Conservation (phyloP, 2,888 invertebrate species). For the Vandiemenella viatica region DNA sequence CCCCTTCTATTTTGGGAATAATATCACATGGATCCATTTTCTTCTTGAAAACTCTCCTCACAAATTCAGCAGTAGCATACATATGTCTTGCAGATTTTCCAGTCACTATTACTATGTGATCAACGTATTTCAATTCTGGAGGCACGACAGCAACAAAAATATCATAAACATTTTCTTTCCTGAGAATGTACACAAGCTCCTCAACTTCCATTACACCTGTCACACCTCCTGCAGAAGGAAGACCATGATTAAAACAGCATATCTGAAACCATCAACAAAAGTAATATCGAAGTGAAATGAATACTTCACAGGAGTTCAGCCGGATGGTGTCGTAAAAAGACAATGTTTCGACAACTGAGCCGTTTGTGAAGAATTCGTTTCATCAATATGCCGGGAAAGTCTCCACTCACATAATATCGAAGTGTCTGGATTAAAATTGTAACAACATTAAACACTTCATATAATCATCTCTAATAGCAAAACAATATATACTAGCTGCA, state of each 20-base stretch:
- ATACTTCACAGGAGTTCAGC: too few species aligned
- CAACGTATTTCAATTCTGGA: slow-evolving; percentile 57
- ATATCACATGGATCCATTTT: slow-evolving; percentile 46
- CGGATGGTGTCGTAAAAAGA: too few species aligned
- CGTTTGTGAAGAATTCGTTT: too few species aligned
- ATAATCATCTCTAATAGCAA: too few species aligned
- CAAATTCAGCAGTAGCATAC: slow-evolving; percentile 55
- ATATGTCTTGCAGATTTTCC: slow-evolving; percentile 61
- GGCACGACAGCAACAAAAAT: slow-evolving; percentile 71
- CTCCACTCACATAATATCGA: too few species aligned
- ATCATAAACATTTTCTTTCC: slow-evolving; percentile 60
- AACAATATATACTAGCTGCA: too few species aligned
- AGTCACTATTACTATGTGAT: slow-evolving; percentile 68
- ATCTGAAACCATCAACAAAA: slow-evolving; percentile 5
- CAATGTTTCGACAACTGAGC: too few species aligned
- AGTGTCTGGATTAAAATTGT: too few species aligned
- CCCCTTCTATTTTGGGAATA: slow-evolving; percentile 64
- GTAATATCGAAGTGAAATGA: too few species aligned
- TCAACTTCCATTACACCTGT: slow-evolving; percentile 79
- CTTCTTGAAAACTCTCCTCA: slow-evolving; percentile 58
- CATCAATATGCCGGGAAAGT: too few species aligned
- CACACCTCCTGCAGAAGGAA: slow-evolving; percentile 47
- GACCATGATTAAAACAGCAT: slow-evolving; percentile 5
- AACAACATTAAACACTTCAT: too few species aligned
- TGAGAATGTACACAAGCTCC: slow-evolving; percentile 61